phyloP scores from a whole-genome alignment of 1,140 invertebrate species.

The Ctenoplectra terminalis region DNA sequence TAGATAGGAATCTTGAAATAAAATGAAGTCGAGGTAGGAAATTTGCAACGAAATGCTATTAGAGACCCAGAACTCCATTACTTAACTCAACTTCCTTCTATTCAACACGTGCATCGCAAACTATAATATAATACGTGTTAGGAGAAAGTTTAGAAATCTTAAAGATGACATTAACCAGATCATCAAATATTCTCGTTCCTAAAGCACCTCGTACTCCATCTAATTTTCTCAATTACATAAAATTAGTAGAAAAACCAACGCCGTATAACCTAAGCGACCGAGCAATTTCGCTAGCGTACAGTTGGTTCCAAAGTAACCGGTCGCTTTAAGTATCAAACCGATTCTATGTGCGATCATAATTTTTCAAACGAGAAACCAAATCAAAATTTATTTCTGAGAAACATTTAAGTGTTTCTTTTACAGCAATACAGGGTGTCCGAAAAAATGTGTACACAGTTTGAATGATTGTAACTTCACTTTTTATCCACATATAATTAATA shows the following conservation, averaged over 20 bases:
- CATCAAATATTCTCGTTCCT: neutral
- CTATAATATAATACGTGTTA: neutral
- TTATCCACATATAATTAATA: no score
- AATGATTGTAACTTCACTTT: no score
- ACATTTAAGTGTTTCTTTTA: no score
- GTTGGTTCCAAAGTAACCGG: no score
- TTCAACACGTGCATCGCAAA: neutral
- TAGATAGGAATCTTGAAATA: no score
- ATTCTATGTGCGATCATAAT: no score
- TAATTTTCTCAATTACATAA: neutral
- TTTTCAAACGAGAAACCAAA: no score
- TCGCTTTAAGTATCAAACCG: no score
- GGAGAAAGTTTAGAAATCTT: constrained; percentile 1
- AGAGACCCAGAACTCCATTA: neutral
- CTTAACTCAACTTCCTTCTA: neutral
- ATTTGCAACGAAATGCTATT: neutral
- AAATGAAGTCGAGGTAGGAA: no score
- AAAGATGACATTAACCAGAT: constrained; percentile 2
- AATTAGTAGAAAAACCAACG: neutral
- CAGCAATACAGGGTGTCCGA: no score
- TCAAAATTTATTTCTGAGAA: no score
- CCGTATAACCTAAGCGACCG: neutral
- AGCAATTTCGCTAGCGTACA: neutral
- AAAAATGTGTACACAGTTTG: no score
- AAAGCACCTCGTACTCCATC: neutral